phyloP scores from a whole-genome alignment of 2,113 vertebrate species.

The Epinephelus moara region DNA sequence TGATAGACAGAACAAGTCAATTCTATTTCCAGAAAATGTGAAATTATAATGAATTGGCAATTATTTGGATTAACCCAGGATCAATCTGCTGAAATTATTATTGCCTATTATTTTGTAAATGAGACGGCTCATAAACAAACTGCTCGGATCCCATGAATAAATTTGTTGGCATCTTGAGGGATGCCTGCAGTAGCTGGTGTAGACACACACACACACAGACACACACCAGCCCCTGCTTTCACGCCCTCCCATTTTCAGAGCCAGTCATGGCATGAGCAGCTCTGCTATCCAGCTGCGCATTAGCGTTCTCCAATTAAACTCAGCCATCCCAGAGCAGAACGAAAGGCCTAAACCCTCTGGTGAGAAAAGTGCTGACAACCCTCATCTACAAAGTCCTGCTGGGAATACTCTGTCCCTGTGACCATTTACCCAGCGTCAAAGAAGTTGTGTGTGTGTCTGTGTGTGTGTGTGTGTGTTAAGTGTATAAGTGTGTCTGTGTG shows the following conservation, averaged over 20 bases:
- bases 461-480: constrained; percentile 10
- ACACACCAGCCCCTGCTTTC: constrained; percentile 44
- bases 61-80: constrained; percentile 79
- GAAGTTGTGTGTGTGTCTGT: constrained; percentile 39
- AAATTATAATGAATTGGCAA: constrained; percentile 72
- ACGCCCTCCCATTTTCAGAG: constrained; percentile 64
- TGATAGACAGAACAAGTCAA: constrained; percentile 60
- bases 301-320: constrained; percentile 79
- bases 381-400: constrained; percentile 68
- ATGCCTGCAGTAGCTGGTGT: constrained; percentile 49
- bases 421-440: constrained; percentile 68
- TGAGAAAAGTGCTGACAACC: constrained; percentile 78
- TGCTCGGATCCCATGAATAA: constrained; percentile 69
- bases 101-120: constrained; percentile 80
- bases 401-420: constrained; percentile 67
- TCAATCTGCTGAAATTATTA: constrained; percentile 75
- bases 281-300: constrained; percentile 74
- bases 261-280: constrained; percentile 51
- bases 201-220: constrained; percentile 16
- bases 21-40: constrained; percentile 70
- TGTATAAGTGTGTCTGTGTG: background rate
- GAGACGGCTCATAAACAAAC: constrained; percentile 76
- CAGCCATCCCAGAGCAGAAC: constrained; percentile 69
- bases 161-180: constrained; percentile 65
- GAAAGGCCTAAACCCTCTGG: constrained; percentile 72